Evolutionary conservation across 1,140 invertebrate species (phyloP).

Genomic region (Drosophila novamexicana): DNA sequence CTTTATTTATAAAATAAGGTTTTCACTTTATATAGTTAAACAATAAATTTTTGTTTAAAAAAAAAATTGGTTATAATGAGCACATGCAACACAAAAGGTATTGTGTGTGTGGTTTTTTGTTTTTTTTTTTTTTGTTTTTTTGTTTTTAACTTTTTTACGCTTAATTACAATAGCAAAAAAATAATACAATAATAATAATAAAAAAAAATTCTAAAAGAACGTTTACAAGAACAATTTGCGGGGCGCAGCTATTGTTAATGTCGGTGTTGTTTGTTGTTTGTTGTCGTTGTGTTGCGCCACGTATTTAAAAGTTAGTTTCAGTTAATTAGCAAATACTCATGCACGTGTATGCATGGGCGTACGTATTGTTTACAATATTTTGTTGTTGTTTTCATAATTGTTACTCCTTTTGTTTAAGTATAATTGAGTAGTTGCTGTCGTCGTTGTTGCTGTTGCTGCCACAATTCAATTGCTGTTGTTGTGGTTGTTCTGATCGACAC

Average conservation of each 20-base stretch:
- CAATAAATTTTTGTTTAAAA: conserved; percentile 26
- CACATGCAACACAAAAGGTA: conserved; percentile 19
- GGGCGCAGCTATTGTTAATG: conserved; percentile 4
- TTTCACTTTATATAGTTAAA: conserved; percentile 22
- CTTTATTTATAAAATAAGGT: conserved; percentile 80
- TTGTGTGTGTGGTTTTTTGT: conserved; percentile 14
- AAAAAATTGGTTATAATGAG: conserved; percentile 25
- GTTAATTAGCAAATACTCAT: conserved; percentile 36
- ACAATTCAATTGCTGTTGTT: conserved; percentile 56
- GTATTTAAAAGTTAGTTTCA: conserved; percentile 25
- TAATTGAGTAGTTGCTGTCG: conserved; percentile 40
- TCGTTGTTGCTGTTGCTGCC: conserved; percentile 51
- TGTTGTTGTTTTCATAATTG: conserved; percentile 20
- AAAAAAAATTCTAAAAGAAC: conserved; percentile 35
- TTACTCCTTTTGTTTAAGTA: conserved; percentile 24
- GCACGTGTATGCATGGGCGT: not conserved
- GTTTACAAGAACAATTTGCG: conserved; percentile 26
- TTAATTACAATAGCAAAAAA: conserved; percentile 58
- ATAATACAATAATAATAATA: conserved; percentile 41
- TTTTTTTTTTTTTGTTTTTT: conserved; percentile 22
- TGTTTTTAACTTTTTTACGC: conserved; percentile 27
- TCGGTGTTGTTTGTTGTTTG: conserved; percentile 16
- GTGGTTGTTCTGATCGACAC: conserved; percentile 81
- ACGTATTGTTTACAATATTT: conserved; percentile 17
- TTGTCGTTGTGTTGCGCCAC: conserved; percentile 17